Base-by-base conservation (phyloP, 2,797 vertebrate species). In the Anableps anableps region DNA sequence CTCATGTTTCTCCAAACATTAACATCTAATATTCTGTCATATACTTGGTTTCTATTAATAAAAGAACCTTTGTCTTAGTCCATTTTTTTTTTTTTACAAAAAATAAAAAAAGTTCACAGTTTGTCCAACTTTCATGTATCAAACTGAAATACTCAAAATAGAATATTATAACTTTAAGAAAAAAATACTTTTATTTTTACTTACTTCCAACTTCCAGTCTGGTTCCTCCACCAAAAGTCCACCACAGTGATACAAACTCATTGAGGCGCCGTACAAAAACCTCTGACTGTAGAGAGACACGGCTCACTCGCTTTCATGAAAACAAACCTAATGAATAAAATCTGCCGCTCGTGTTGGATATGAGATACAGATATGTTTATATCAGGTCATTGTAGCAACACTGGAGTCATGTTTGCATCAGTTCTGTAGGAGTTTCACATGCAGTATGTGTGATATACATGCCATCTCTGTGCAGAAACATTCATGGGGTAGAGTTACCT, bases 241-340 rank as follows among this genome's bases (percentile, higher is more conserved):
- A 64, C 43, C 75, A 76, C 60, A 76, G 75, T 76, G 60, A 76
- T 47, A 66, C 58, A 66, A 76, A 76, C 41, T 34, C 19, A 5
- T 36, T 26, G 43, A 76, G 29, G 9, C 75, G 41, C 13, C 58
- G 31, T 78, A 78, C 77, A 78, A 78, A 78, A 78, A 78, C 77
- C 51, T 78, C 38, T 78, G 51, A 72, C 66, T 58, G 48, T 23
- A 71, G 23, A 77, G 76, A 58, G 77, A 58, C n/a, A 58, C 68
- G 68, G n/a, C 50, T 58, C 80, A 43, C 34, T 72, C 34, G 34
- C 68, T 78, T 21, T 60, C 31, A 36, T 3, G 2, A 38, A 72
- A 36, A 78, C 70, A 81, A 43, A 71, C 36, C 43, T 21, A 1
- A 21, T 16, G 0, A 41, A n/a, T 23, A n/a, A 26, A 41, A 41